Percentiles rank a stretch among this genome's conserved stretches.
Conservation (phyloP, 2,113 vertebrate genomes). For the Scortum barcoo region DNA sequence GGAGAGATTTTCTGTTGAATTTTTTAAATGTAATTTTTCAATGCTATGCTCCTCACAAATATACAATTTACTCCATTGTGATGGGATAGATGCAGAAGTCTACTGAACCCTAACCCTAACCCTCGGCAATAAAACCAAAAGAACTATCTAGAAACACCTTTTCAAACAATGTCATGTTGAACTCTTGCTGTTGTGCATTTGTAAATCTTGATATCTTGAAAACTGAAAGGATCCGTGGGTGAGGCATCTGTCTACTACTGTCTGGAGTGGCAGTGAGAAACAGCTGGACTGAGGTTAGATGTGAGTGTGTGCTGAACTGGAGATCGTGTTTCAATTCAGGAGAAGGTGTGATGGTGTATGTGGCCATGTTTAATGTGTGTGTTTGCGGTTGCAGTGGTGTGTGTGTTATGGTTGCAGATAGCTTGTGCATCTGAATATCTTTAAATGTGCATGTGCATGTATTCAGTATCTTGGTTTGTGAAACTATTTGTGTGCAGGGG, state of each 20-base stretch:
- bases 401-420: background rate
- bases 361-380: slow-evolving; percentile 26
- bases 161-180: background rate
- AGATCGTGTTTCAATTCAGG: slow-evolving; percentile 50
- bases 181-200: slow-evolving; percentile 1
- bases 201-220: slow-evolving; percentile 3
- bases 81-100: background rate
- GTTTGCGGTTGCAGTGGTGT: slow-evolving; percentile 22
- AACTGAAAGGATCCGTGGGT: slow-evolving; percentile 1
- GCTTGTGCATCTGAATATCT: slow-evolving; percentile 1
- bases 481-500: slow-evolving; percentile 5
- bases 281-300: slow-evolving; percentile 68
- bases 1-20: slow-evolving; percentile 11
- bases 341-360: slow-evolving; percentile 52
- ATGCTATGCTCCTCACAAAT: background rate
- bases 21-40: background rate
- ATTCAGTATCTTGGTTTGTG: slow-evolving; percentile 18
- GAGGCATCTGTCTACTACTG: slow-evolving; percentile 33
- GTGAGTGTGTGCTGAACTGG: slow-evolving; percentile 22
- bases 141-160: background rate
- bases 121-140: background rate
- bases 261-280: slow-evolving; percentile 72
- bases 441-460: slow-evolving; percentile 34
- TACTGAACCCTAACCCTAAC: no score
- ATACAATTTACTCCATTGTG: background rate